Evolutionary conservation across 2,113 vertebrate genomes (phyloP).

Genomic region (Ranitomeya variabilis): DNA sequence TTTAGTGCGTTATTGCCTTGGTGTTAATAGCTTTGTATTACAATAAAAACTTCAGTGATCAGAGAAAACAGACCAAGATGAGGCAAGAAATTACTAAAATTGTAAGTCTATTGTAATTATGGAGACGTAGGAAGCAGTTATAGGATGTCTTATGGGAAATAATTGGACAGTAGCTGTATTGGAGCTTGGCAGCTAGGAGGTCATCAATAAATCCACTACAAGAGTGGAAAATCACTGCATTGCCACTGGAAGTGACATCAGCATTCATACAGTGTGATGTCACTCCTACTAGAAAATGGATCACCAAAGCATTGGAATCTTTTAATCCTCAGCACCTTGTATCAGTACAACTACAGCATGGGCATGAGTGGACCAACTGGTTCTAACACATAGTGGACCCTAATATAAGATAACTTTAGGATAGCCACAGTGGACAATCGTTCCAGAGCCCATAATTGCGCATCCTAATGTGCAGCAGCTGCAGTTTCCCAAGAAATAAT

Average conservation of each 20-base stretch:
- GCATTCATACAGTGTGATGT: not conserved
- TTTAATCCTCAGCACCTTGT: not conserved
- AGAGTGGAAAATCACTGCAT: too few species aligned
- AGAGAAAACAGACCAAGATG: not conserved
- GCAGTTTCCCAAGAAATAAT: not conserved
- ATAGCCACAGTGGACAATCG: not conserved
- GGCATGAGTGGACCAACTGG: too few species aligned
- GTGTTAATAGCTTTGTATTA: conserved; percentile 17
- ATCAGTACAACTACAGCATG: too few species aligned
- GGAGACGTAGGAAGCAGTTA: not conserved
- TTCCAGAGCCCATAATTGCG: not conserved
- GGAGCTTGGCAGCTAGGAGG: not conserved
- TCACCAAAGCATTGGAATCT: not conserved
- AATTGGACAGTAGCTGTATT: not conserved
- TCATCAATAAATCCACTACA: too few species aligned
- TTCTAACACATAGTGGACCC: too few species aligned
- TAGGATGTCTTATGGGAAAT: not conserved
- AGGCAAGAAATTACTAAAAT: not conserved
- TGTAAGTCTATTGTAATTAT: not conserved
- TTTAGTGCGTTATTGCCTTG: not conserved
- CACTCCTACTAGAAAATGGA: not conserved
- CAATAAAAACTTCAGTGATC: not conserved
- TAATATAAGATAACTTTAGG: too few species aligned
- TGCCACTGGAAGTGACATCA: not conserved
- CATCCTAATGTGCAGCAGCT: not conserved